Evolutionary conservation across 1,140 invertebrate species (phyloP), one percentile per base, ranked within the genome.

Genomic region (Melanaphis sacchari): DNA sequence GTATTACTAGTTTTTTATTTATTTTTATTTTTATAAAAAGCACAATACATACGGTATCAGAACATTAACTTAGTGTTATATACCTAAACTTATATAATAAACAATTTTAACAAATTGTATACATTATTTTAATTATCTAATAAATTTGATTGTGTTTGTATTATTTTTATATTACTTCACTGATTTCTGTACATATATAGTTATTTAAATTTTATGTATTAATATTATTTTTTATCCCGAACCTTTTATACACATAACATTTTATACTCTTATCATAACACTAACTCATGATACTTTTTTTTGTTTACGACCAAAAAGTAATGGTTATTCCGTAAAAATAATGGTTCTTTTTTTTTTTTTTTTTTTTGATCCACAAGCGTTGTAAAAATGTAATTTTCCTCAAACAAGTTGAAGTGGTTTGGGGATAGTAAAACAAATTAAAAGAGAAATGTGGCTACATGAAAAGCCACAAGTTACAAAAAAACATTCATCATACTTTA

Each of bases 191-290:
- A n/a, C 4, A n/a, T n/a, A 59, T 52, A 54, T n/a, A 66, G 31
- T 66, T 18, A 66, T 66, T n/a, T 66, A 76, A 11, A 24, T 84
- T 41, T 82, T 82, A 82, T 9, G 81, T 15, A 85, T 85, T 40
- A 85, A 41, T 43, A 85, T 85, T 85, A 85, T 46, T 85, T 85
- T 43, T 24, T 21, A n/a, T 85, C 41, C 38, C 26, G 40, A 43
- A 85, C 41, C n/a, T 52, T 88, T 88, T 36, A 88, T 49, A 49
- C 36, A 49, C 87, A n/a, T 89, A 89, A 52, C 87, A 24, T 52
- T 89, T 89, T 52, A 52, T 89, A 26, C 84, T 21, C 31, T 87
- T 87, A 15, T 41, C 40, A 43, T 87, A 87, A 87, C 40, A 43
- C 40, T 43, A 43, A 43, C 84, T 87, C 26, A 46, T 31, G 41